Evolutionary conservation across 2,113 vertebrate species (phyloP), one percentile per base, ranked within the genome.

Genomic region (Pedionomus torquatus): DNA sequence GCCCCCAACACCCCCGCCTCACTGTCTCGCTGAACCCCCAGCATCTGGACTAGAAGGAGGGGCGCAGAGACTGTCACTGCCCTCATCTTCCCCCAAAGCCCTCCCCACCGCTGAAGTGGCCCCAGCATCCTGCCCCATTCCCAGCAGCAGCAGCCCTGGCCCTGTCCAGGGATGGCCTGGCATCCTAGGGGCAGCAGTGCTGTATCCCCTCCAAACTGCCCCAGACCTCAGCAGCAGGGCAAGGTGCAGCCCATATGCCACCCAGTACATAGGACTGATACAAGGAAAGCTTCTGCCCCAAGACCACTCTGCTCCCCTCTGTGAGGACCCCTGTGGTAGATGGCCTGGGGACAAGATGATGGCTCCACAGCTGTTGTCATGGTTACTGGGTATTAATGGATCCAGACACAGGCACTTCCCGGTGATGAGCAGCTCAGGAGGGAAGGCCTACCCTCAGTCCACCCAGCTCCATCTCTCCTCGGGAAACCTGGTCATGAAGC

Each of bases 341-440:
- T 88, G 85, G 90, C 93, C 93, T 90, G 92, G 90, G 92, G 96
- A 95, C 92, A 94, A 79, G 79, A 96, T 81, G 79, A 94, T 72
- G 86, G 75, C n/a, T 83, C 84, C 46, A 24, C 13, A 4, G 85
- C 88, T 89, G 96, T 94, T 96, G 97, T 92, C 95, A 95, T 95
- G 95, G 92, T 95, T 92, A 96, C 97, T 46, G 83, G 55, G 69
- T 94, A 84, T 87, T 94, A 94, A 93, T 17, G 51, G 83, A 89
- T 84, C 52, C 0, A 0, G 76, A 39, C 60, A 64, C 11, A 46
- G 83, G 35, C 2, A 5, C 33, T 94, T 77, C 46, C 49, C 3
- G 0, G n/a, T 28, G 93, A 84, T 46, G 41, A 80, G 79, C 79
- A 80, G 75, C 66, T 89, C 66, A 75, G 58, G 63, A 83, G 46